Conservation (phyloP, 2,113 vertebrate genomes). For the Tachysurus vachellii region DNA sequence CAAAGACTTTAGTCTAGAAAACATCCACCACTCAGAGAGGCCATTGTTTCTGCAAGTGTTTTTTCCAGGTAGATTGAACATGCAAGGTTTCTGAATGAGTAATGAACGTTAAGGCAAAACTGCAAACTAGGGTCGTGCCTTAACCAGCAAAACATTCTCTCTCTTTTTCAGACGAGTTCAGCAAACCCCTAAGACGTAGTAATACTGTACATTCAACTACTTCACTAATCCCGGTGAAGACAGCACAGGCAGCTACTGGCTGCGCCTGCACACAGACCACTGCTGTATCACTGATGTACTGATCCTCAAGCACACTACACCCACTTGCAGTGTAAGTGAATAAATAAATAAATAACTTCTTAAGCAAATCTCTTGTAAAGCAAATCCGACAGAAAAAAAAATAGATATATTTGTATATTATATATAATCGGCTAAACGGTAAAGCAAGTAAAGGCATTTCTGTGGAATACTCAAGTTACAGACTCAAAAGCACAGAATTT, state of each 20-base stretch:
- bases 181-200: constrained; percentile 46
- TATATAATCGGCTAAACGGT: constrained; percentile 36
- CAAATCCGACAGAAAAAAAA: constrained; percentile 33
- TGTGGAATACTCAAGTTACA: constrained; percentile 52
- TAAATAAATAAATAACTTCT: constrained; percentile 61
- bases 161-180: constrained; percentile 32
- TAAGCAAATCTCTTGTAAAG: constrained; percentile 50
- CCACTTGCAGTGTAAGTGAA: constrained; percentile 48
- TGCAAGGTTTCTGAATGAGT: constrained; percentile 40
- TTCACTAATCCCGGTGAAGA: constrained; percentile 18
- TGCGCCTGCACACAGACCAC: neutral
- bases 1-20: neutral
- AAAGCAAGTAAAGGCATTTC: constrained; percentile 55
- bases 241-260: neutral
- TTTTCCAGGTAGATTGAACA: constrained; percentile 38
- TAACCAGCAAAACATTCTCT: constrained; percentile 44
- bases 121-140: constrained; percentile 46
- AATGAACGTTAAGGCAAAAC: constrained; percentile 49
- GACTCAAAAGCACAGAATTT: constrained; percentile 47
- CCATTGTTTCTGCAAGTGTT: constrained; percentile 22
- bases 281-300: neutral
- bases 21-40: constrained; percentile 9
- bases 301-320: constrained; percentile 40
- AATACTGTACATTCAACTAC: constrained; percentile 58
- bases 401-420: neutral